These are phyloP conservation scores for Tragulus kanchil DNA, from an alignment of 2,113 vertebrate species.

Conservation along the genomic window DNA sequence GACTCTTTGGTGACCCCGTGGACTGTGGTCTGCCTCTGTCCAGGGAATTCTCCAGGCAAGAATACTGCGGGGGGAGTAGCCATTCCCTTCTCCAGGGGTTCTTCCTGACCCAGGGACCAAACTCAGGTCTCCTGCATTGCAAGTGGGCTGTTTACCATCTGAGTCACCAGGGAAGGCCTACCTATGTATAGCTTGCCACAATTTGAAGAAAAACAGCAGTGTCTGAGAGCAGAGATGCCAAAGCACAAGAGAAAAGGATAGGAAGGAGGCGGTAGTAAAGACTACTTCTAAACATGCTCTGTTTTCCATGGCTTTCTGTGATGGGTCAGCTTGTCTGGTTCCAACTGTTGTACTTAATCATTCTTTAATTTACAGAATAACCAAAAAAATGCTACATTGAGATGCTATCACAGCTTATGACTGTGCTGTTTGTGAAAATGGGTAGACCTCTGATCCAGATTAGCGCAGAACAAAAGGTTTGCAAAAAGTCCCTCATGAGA, in stretches of 20 bases:
- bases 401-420: background rate
- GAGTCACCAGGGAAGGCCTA: background rate
- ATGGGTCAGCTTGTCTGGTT: background rate
- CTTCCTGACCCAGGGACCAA: background rate
- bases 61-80: background rate
- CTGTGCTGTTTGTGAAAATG: background rate
- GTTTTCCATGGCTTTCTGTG: background rate
- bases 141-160: background rate
- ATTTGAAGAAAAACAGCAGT: background rate
- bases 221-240: background rate
- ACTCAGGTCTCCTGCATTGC: background rate
- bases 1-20: background rate
- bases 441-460: background rate
- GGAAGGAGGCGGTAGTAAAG: background rate
- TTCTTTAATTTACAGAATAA: conserved; percentile 32
- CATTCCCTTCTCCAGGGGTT: background rate
- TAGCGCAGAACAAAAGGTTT: background rate
- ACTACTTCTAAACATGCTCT: background rate
- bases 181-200: background rate
- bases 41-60: background rate
- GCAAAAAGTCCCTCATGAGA: background rate
- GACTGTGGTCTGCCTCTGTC: background rate
- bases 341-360: background rate
- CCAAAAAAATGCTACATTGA: background rate
- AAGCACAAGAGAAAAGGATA: background rate